These are phyloP conservation scores for Drosophila nebulosa DNA, from an alignment of 1,140 invertebrate genomes.

Conservation along the genomic window DNA sequence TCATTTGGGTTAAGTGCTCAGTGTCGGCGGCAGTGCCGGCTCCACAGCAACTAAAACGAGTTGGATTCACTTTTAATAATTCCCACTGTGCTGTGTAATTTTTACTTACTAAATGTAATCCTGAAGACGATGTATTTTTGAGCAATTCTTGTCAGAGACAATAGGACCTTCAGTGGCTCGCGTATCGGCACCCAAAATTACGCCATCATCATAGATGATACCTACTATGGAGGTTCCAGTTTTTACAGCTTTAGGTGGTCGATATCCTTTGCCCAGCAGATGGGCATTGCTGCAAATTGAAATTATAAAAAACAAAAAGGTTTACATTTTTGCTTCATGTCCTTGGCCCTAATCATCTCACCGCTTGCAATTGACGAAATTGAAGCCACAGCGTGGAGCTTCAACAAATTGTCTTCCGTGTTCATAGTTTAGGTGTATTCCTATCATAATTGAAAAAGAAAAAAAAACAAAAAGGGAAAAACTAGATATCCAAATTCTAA, in stretches of 20 bases:
- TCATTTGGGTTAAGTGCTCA: slow-evolving; percentile 93
- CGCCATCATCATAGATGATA: slow-evolving; percentile 95
- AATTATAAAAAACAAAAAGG: neutral
- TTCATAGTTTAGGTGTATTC: neutral
- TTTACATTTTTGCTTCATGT: neutral
- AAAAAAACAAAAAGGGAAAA: neutral
- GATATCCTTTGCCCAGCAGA: slow-evolving; percentile 89
- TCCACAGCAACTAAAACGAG: slow-evolving; percentile 88
- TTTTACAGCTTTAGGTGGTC: slow-evolving; percentile 91
- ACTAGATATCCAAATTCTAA: neutral
- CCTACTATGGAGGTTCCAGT: slow-evolving; percentile 99
- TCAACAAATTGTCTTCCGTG: neutral
- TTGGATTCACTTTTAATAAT: neutral
- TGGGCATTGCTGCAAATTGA: slow-evolving; percentile 89
- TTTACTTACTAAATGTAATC: slow-evolving; percentile 94
- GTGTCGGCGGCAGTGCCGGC: slow-evolving; percentile 99
- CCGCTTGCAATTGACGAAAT: slow-evolving; percentile 92
- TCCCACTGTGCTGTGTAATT: too few species aligned
- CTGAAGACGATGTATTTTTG: slow-evolving; percentile 97
- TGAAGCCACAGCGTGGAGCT: slow-evolving; percentile 84
- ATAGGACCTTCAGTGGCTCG: slow-evolving; percentile 96
- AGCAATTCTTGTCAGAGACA: slow-evolving; percentile 97
- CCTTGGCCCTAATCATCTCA: slow-evolving; percentile 80
- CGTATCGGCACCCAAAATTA: slow-evolving; percentile 98
- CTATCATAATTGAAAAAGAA: neutral